Evolutionary conservation across 2,888 invertebrate species (phyloP).

Genomic region (Nephrotoma appendiculata): DNA sequence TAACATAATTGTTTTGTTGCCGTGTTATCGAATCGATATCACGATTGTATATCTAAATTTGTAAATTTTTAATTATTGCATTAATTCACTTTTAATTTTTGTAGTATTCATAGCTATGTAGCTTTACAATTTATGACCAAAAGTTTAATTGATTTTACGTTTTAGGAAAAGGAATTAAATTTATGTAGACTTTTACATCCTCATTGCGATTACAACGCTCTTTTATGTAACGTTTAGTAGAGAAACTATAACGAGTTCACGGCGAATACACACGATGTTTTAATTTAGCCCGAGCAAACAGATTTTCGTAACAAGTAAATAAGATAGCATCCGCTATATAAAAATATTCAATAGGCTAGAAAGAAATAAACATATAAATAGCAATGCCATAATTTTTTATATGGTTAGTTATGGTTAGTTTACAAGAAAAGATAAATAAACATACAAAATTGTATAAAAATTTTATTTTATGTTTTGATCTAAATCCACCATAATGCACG

Average conservation of each 20-base stretch:
- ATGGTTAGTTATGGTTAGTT: no score
- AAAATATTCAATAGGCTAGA: no score
- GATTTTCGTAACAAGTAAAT: no score
- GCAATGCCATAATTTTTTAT: no score
- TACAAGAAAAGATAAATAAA: no score
- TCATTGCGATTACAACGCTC: not conserved
- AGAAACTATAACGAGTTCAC: not conserved
- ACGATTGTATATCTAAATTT: not conserved
- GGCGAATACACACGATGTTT: no score
- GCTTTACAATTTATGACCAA: not conserved
- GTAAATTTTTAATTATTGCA: not conserved
- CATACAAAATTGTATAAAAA: no score
- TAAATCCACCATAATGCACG: no score
- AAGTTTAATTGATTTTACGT: not conserved
- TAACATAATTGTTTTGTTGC: not conserved
- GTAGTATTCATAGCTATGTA: not conserved
- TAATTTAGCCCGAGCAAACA: no score
- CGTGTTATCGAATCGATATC: not conserved
- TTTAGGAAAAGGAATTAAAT: not conserved
- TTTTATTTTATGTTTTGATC: no score
- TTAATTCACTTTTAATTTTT: not conserved
- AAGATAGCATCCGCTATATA: no score
- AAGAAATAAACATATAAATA: no score
- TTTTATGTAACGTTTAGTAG: not conserved
- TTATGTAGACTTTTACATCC: not conserved